Base-by-base conservation (phyloP, 2,888 invertebrate species). In the Drosophila austrosaltans region DNA sequence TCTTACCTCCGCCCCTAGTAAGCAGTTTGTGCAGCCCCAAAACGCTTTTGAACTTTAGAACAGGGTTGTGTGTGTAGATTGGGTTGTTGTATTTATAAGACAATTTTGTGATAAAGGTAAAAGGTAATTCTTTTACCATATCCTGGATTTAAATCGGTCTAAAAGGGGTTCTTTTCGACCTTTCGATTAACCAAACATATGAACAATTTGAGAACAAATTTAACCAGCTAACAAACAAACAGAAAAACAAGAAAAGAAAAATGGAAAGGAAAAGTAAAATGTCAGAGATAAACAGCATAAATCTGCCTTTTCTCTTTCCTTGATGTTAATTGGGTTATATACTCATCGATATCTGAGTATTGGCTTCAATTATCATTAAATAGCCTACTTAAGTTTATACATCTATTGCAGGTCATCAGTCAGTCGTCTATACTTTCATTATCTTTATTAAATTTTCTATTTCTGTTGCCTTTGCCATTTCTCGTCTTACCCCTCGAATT, bases 51-150 rank as follows among this genome's bases (percentile, higher is more conserved):
- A 85, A 85, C 85, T 85, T 89, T 85, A 76, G 73, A 74, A 67
- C 73, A 71, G 81, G 86, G 82, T 79, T 75, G 70, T 22, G 54
- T 66, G 56, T 40, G 20, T 39, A 87, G 85, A 86, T 86, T 83
- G 48, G 48, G 48, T 48, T 48, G 48, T 87, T 66, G 61, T 57
- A 79, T 70, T 75, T 77, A 75, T 77, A 83, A 76, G 87, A 84
- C 80, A 76, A 57, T 39, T 78, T 89, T 87, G 77, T 86, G 89
- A 87, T 87, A 77, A 81, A 87, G 89, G 87, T 82, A 87, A 79
- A 87, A 77, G 84, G 84, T 81, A 79, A 79, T 84, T 84, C 75
- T 53, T 54, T 40, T 68, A 16, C 57, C 48, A 56, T 67, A 53
- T 44, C 62, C 64, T 57, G 16, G 36, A 74, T 48, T 66, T 3